Evolutionary conservation across 1,140 invertebrate genomes (phyloP), one percentile per base, ranked within the genome.

Genomic region (Rhyzopertha dominica): DNA sequence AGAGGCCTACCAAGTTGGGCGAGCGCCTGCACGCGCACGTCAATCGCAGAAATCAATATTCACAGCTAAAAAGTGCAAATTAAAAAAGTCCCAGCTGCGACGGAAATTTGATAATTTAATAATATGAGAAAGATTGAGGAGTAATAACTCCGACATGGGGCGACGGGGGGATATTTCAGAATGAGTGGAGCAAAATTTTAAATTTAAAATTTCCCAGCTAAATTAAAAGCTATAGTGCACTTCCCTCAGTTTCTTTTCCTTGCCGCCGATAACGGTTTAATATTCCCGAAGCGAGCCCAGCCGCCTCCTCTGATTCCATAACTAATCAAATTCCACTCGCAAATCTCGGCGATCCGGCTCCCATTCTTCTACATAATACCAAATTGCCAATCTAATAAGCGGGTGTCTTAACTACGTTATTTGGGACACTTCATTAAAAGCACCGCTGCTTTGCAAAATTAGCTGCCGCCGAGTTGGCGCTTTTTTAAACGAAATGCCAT

Each of bases 371-470:
- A 49, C 49, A 51, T 54, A 50, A 54, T 54, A 45, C 49, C 53
- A 51, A 54, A 54, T 54, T 54, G 53, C 36, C 53, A 54, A 54
- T 51, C 53, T 54, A 54, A 54, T 54, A 54, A 54, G 43, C 49
- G 47, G 47, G 53, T 56, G 53, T 56, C 50, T 56, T 51, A 56
- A 51, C 53, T 46, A 48, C 50, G 50, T 56, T 56, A 47, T 32
- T 30, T 40, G 28, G 43, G 53, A 56, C 50, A 52, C 50, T 56
- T 53, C 46, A 53, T 56, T 53, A 56, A 44, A 47, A 40, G 44
- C 49, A 49, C 39, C 47, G 37, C 41, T 41, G 30, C 25, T 14
- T 5, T 13, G 16, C 25, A 41, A 20, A 18, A 18, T 41, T 28
- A n/a, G n/a, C n/a, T n/a, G n/a, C n/a, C n/a, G n/a, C n/a, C n/a